Conservation (phyloP, 92 coral and sea anemone genomes). For the Parazoanthus darwini region DNA sequence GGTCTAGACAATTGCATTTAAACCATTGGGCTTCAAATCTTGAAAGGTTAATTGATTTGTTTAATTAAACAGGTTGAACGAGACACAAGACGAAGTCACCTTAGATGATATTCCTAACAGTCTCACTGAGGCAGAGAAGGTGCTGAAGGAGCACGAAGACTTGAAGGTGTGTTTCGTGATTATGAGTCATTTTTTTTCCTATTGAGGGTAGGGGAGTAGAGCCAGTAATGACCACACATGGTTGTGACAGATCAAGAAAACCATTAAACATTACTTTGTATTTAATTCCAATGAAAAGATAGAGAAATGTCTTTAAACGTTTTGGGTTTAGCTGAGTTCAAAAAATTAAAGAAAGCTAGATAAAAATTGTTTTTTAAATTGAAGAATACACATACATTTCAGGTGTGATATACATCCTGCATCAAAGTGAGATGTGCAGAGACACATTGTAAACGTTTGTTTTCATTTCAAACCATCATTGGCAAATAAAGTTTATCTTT, state of each 20-base stretch:
- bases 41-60: not conserved
- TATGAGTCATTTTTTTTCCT: not conserved
- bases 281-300: no score
- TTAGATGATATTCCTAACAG: slow-evolving; percentile 94
- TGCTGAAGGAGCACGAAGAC: slow-evolving; percentile 94
- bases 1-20: not conserved
- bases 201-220: not conserved
- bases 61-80: slow-evolving; percentile 65
- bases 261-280: no score
- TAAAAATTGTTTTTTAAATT: no score
- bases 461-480: no score
- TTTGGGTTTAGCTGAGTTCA: no score
- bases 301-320: no score
- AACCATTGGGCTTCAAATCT: not conserved
- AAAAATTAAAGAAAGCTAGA: no score
- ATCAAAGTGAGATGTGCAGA: no score
- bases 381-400: no score
- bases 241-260: not conserved
- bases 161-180: slow-evolving; percentile 67
- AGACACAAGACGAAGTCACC: slow-evolving; percentile 89
- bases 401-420: no score
- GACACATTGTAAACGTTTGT: no score
- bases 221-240: not conserved
- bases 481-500: no score
- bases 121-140: slow-evolving; percentile 89